Evolutionary conservation across 2,797 vertebrate genomes (phyloP).

Genomic region (Sarcoramphus papa): DNA sequence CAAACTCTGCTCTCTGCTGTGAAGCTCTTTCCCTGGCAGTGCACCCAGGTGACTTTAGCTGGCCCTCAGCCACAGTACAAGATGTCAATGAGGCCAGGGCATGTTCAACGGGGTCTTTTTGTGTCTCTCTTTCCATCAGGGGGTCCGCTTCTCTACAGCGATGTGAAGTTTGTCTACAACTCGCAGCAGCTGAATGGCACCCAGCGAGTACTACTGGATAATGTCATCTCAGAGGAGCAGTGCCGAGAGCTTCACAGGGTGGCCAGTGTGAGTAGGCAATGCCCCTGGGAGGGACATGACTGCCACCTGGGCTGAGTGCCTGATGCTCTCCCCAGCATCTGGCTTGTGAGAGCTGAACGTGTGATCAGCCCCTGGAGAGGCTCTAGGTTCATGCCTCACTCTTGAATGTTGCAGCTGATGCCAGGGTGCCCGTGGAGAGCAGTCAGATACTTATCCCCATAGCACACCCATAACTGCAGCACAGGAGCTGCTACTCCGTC

Average conservation of each 20-base stretch:
- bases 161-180: conserved; percentile 85
- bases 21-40: not conserved
- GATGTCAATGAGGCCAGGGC: not conserved
- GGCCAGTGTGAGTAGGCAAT: conserved; percentile 80
- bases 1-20: not conserved
- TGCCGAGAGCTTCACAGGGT: conserved; percentile 86
- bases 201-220: conserved; percentile 90
- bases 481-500: not conserved
- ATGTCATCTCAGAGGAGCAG: conserved; percentile 86
- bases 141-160: conserved; percentile 85
- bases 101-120: not conserved
- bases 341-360: not conserved
- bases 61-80: not conserved
- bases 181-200: conserved; percentile 88
- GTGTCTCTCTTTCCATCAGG: conserved; percentile 70
- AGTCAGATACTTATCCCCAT: not conserved
- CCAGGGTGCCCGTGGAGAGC: not conserved
- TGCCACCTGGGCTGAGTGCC: not conserved
- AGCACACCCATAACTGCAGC: not conserved
- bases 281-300: rapidly evolving
- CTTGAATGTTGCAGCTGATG: not conserved
- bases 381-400: not conserved
- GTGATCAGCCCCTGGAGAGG: not conserved
- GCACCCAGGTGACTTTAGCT: not conserved
- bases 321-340: not conserved